Evolutionary conservation across 1,140 invertebrate genomes (phyloP).

Genomic region (Pantala flavescens): DNA sequence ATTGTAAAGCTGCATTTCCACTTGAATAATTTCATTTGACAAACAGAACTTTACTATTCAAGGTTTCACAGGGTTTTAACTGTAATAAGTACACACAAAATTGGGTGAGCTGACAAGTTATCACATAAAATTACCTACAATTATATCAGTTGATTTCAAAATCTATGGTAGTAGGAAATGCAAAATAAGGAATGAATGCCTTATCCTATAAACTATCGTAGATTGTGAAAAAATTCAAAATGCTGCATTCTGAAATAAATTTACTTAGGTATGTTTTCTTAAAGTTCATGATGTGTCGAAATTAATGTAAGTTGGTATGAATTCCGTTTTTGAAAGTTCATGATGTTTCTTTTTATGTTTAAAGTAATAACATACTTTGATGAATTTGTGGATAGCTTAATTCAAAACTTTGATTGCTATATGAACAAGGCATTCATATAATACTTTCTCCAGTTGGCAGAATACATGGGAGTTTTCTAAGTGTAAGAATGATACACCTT

Average conservation of each 20-base stretch:
- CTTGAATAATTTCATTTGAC: background rate
- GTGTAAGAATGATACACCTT: background rate
- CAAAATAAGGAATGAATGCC: background rate
- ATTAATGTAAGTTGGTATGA: no score
- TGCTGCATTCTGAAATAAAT: background rate
- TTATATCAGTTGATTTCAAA: constrained; percentile 6
- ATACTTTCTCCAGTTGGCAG: background rate
- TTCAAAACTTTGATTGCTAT: background rate
- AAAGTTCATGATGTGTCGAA: background rate
- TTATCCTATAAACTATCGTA: background rate
- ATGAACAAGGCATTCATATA: constrained; percentile 10
- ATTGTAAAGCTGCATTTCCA: constrained; percentile 6
- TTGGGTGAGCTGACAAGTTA: background rate
- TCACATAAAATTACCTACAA: constrained; percentile 7
- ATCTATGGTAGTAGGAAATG: constrained; percentile 1
- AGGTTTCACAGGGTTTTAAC: background rate
- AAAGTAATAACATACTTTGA: constrained; percentile 2
- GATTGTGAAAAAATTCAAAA: background rate
- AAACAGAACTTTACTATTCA: background rate
- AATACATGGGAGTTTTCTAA: background rate
- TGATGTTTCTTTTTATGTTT: background rate
- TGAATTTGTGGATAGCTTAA: background rate
- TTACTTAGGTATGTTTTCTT: background rate
- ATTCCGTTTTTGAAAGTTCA: background rate
- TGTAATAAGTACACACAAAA: constrained; percentile 7